These are phyloP conservation scores for Nemotelus pantherinus DNA, from an alignment of 2,888 invertebrate genomes.

Conservation along the genomic window DNA sequence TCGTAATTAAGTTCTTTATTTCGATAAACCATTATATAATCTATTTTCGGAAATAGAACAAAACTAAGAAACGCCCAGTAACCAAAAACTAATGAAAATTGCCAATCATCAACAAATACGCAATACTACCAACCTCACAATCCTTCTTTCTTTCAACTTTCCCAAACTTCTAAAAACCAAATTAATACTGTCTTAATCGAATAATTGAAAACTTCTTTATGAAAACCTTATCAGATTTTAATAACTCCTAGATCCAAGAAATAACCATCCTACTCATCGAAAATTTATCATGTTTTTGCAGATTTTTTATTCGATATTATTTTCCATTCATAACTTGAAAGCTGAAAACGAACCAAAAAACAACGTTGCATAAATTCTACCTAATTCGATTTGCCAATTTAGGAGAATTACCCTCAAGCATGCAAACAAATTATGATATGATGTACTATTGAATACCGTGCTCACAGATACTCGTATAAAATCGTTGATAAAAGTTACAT, in stretches of 20 bases:
- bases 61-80: too few species aligned
- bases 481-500: too few species aligned
- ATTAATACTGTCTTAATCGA: background rate
- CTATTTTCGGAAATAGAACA: too few species aligned
- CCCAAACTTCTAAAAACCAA: too few species aligned
- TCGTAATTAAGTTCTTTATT: too few species aligned
- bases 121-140: too few species aligned
- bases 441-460: background rate
- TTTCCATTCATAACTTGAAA: background rate
- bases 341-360: background rate
- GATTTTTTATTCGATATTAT: too few species aligned
- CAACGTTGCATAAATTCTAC: background rate
- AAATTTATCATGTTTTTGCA: too few species aligned
- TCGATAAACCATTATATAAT: too few species aligned
- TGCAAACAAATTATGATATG: conserved; percentile 34
- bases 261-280: background rate
- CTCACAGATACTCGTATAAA: background rate
- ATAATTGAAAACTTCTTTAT: background rate
- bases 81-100: too few species aligned
- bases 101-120: too few species aligned
- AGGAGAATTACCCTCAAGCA: conserved; percentile 42
- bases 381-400: conserved; percentile 48
- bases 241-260: background rate
- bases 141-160: too few species aligned
- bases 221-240: conserved; percentile 6